Evolutionary conservation across 2,113 vertebrate genomes (phyloP).

Genomic region (Rhagologus leucostigma): DNA sequence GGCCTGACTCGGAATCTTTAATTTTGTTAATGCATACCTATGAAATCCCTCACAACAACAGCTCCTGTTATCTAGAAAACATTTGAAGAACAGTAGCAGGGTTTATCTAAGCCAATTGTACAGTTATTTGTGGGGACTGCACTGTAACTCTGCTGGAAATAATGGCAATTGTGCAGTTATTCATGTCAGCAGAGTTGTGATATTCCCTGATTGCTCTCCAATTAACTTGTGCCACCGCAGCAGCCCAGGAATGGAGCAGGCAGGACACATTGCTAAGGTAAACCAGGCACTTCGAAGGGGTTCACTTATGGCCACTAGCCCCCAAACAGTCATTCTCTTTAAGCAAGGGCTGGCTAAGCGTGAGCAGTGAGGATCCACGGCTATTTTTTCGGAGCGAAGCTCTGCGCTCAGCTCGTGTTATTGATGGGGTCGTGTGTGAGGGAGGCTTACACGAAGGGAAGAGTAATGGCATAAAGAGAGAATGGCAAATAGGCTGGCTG

Average conservation of each 20-base stretch:
- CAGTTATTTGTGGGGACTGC: not conserved
- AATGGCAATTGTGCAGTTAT: slow-evolving; percentile 3
- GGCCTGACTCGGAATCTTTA: not conserved
- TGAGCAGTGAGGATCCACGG: not conserved
- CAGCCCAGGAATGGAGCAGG: not conserved
- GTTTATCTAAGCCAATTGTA: not conserved
- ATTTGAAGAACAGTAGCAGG: not conserved
- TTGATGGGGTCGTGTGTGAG: not conserved
- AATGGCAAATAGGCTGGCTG: slow-evolving; percentile 35
- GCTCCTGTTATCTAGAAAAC: not conserved
- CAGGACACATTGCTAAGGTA: not conserved
- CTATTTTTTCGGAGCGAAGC: not conserved
- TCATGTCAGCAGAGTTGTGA: not conserved
- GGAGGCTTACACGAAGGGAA: not conserved
- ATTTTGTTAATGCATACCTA: not conserved
- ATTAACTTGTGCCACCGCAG: not conserved
- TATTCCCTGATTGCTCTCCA: not conserved
- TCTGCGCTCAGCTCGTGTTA: not conserved
- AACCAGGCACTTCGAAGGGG: not conserved
- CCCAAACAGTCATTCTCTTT: accelerated
- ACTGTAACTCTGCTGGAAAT: not conserved
- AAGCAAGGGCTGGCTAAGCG: not conserved
- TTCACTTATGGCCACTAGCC: not conserved
- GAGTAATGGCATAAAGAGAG: slow-evolving; percentile 6
- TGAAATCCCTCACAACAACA: not conserved